These are phyloP conservation scores for Erythrocebus patas DNA, from an alignment of 2,113 vertebrate genomes.

Conservation along the genomic window DNA sequence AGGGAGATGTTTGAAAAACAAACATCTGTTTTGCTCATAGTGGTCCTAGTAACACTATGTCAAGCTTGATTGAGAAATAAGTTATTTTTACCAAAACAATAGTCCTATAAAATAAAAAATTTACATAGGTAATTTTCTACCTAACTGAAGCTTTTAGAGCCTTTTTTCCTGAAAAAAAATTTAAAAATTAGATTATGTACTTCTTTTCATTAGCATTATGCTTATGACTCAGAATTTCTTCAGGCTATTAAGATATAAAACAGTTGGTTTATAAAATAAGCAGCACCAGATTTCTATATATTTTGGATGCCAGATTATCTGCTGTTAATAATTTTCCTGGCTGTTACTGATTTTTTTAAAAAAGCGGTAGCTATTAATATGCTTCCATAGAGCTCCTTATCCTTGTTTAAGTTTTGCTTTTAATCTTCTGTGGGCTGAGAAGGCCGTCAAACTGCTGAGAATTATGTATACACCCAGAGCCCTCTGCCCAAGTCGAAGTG, in stretches of 20 bases:
- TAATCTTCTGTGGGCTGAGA: slow-evolving; percentile 48
- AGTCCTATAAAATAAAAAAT: background rate
- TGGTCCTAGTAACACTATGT: background rate
- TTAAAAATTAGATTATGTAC: background rate
- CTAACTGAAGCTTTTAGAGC: background rate
- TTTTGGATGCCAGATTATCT: slow-evolving; percentile 28
- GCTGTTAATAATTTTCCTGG: slow-evolving; percentile 40
- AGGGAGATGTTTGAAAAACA: background rate
- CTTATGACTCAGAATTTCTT: background rate
- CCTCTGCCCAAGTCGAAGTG: background rate
- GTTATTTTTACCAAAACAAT: background rate
- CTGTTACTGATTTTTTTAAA: background rate
- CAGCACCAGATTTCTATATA: background rate
- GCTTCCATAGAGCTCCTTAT: background rate
- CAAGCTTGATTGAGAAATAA: background rate
- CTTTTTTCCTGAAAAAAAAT: background rate
- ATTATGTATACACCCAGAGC: background rate
- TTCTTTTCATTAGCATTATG: background rate
- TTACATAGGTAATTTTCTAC: background rate
- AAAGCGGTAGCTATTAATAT: slow-evolving; percentile 44
- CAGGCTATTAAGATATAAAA: background rate
- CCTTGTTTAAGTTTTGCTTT: slow-evolving; percentile 52
- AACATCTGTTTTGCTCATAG: background rate
- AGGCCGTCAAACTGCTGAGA: slow-evolving; percentile 19
- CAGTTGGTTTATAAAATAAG: background rate